phyloP scores from a whole-genome alignment of 2,888 invertebrate species.

The Hydraecia micacea region DNA sequence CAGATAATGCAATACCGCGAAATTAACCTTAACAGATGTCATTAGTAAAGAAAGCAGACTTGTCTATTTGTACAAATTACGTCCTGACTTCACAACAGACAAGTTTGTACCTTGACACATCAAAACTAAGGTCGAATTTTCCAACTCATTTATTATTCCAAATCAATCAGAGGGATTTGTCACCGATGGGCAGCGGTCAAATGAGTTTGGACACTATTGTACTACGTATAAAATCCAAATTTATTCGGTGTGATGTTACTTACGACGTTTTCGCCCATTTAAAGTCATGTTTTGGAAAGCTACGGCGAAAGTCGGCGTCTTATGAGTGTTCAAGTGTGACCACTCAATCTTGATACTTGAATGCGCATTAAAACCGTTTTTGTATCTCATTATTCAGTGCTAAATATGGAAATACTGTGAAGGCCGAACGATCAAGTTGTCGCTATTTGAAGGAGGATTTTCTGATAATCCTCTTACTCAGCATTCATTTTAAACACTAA shows the following conservation, averaged over 20 bases:
- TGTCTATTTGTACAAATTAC: conserved; percentile 69
- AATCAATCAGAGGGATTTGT: conserved; percentile 69
- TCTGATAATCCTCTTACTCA: background rate
- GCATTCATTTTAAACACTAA: background rate
- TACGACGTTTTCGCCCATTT: conserved; percentile 73
- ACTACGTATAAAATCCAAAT: conserved; percentile 50
- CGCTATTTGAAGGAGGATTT: conserved; percentile 8
- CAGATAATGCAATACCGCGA: conserved; percentile 73
- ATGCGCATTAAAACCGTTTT: conserved; percentile 62
- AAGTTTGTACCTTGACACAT: conserved; percentile 46
- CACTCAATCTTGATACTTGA: conserved; percentile 80
- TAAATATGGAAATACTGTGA: conserved; percentile 65
- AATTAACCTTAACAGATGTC: conserved; percentile 76
- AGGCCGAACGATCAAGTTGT: conserved; percentile 45
- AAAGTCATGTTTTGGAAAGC: conserved; percentile 86
- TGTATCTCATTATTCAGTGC: conserved; percentile 63
- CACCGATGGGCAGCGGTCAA: conserved; percentile 61
- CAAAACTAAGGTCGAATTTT: conserved; percentile 50
- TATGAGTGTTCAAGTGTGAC: conserved; percentile 77
- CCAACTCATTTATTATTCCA: conserved; percentile 65
- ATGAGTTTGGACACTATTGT: conserved; percentile 68
- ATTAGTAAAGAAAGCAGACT: conserved; percentile 81
- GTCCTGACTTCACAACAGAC: conserved; percentile 48
- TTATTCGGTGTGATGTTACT: conserved; percentile 53
- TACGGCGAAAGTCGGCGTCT: conserved; percentile 86